Percentiles rank a stretch among this genome's conserved stretches.
phyloP scores from a whole-genome alignment of 2,797 vertebrate species.

The Hypotaenidia okinawae region DNA sequence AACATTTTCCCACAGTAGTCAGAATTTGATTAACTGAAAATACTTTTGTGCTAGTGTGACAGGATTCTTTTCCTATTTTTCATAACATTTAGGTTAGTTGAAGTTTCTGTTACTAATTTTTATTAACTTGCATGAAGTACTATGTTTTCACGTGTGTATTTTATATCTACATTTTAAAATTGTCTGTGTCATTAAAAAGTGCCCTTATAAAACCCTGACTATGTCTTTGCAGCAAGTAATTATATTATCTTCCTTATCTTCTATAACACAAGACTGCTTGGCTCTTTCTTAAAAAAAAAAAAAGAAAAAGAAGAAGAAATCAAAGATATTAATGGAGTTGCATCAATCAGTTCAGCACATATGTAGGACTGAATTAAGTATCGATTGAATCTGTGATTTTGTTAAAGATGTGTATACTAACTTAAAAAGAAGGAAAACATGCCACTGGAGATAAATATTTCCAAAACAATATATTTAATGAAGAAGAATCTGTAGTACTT shows the following conservation, averaged over 20 bases:
- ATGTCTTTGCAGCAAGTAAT: not conserved
- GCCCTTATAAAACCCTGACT: not conserved
- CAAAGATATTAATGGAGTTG: not conserved
- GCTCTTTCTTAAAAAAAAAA: not conserved
- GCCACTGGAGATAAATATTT: not conserved
- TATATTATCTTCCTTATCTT: not conserved
- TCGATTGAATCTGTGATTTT: not conserved
- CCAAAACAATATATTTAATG: not conserved
- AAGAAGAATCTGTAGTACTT: not conserved
- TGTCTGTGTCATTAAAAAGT: not conserved
- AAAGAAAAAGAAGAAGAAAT: not conserved
- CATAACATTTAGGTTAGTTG: not conserved
- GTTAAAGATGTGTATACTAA: not conserved
- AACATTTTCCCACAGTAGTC: not conserved
- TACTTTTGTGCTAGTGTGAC: not conserved
- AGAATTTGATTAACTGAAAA: not conserved
- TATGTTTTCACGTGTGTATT: not conserved
- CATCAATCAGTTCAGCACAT: not conserved
- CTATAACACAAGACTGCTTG: not conserved
- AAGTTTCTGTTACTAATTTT: not conserved
- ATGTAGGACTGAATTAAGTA: not conserved
- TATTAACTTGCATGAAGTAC: not conserved
- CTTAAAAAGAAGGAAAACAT: not conserved
- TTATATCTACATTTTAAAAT: not conserved
- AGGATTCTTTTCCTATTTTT: not conserved